phyloP scores from a whole-genome alignment of 2,888 invertebrate genomes.

The Xestia c-nigrum region DNA sequence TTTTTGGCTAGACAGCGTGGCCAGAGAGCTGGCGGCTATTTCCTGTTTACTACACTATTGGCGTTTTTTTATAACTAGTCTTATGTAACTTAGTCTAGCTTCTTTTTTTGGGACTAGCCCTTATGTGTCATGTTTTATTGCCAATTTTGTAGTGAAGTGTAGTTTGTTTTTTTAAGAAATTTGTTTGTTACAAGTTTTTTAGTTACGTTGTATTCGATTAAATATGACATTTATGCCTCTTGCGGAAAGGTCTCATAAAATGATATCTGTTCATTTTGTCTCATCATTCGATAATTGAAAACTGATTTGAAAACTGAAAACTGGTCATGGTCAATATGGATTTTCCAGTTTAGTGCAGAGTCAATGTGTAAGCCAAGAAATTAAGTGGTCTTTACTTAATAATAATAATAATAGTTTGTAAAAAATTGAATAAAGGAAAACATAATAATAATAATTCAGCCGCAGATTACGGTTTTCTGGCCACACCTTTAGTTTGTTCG shows the following conservation, averaged over 20 bases:
- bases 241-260: not conserved
- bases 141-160: not conserved
- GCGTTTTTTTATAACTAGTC: not conserved
- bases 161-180: not conserved
- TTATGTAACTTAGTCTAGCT: slow-evolving; percentile 5
- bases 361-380: too few relatives aligned
- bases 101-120: not conserved
- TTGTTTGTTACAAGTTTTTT: not conserved
- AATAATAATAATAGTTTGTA: too few relatives aligned
- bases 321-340: too few relatives aligned
- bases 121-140: not conserved
- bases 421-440: too few relatives aligned
- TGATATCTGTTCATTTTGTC: not conserved
- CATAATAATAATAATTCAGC: too few relatives aligned
- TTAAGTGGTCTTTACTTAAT: too few relatives aligned
- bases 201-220: too few relatives aligned
- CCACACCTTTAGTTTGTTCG: not conserved
- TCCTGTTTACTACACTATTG: slow-evolving; percentile 42
- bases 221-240: not conserved
- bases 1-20: slow-evolving; percentile 24
- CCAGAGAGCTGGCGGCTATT: slow-evolving; percentile 15
- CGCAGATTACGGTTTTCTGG: not conserved
- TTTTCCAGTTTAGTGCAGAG: too few relatives aligned
- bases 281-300: not conserved
- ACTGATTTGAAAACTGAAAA: too few relatives aligned